These are phyloP conservation scores for Pleuronectes platessa DNA, from an alignment of 2,113 vertebrate species.

Conservation along the genomic window DNA sequence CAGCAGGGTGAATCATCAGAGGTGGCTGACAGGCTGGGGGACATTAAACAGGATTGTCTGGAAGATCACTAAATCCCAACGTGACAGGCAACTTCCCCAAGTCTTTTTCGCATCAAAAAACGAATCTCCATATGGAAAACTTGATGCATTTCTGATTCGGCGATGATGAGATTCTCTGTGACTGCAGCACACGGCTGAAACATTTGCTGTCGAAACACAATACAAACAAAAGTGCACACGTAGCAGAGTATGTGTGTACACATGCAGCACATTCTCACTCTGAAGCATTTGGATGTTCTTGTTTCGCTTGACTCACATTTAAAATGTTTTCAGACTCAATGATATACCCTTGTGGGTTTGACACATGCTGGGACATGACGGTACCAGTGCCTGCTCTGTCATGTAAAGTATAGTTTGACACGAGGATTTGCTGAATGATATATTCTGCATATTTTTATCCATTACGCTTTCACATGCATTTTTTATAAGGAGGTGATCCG, in stretches of 20 bases:
- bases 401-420: not conserved
- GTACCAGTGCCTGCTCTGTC: not conserved
- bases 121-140: slow-evolving; percentile 36
- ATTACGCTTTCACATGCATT: slow-evolving; percentile 23
- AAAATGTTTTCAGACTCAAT: not conserved
- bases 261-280: not conserved
- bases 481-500: slow-evolving; percentile 43
- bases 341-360: not conserved
- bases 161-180: slow-evolving; percentile 24
- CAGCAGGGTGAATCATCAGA: slow-evolving; percentile 67
- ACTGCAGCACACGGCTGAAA: not conserved
- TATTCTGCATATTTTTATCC: slow-evolving; percentile 10
- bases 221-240: not conserved
- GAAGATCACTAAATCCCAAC: slow-evolving; percentile 49
- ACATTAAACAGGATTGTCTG: slow-evolving; percentile 47
- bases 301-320: not conserved
- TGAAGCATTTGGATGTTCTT: not conserved
- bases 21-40: slow-evolving; percentile 26
- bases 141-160: slow-evolving; percentile 6
- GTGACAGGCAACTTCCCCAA: slow-evolving; percentile 50
- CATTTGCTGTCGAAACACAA: not conserved
- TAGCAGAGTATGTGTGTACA: not conserved
- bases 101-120: slow-evolving; percentile 44
- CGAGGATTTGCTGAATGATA: not conserved
- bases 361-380: slow-evolving; percentile 3